phyloP scores from a whole-genome alignment of 2,797 vertebrate genomes.

The Poecile montanus region DNA sequence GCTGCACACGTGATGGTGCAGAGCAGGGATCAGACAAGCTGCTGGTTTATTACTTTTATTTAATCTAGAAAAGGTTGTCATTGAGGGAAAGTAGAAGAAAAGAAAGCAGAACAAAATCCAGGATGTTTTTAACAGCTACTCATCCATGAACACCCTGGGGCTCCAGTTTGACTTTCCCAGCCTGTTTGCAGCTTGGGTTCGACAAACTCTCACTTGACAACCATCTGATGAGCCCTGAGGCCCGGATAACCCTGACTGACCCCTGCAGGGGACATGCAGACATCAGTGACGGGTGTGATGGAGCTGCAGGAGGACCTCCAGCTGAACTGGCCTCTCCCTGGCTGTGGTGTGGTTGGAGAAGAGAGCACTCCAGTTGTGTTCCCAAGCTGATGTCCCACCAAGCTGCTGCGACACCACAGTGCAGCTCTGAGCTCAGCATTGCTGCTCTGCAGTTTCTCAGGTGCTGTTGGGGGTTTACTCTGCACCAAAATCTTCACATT shows the following conservation, averaged over 20 bases:
- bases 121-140: not conserved
- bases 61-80: not conserved
- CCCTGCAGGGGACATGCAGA: not conserved
- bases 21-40: not conserved
- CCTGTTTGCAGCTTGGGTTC: not conserved
- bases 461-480: not conserved
- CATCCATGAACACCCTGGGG: not conserved
- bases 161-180: not conserved
- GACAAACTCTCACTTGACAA: not conserved
- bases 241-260: not conserved
- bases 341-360: rapidly evolving
- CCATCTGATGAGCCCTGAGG: not conserved
- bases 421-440: not conserved
- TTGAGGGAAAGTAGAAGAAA: not conserved
- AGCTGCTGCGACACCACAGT: not conserved
- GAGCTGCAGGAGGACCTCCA: not conserved
- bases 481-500: not conserved
- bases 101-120: not conserved
- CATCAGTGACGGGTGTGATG: rapidly evolving
- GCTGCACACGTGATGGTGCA: not conserved
- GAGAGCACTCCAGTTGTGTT: rapidly evolving
- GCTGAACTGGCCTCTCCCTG: not conserved
- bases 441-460: not conserved
- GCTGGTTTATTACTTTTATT: not conserved
- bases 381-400: not conserved